Evolutionary conservation across 2,113 vertebrate genomes (phyloP).

Genomic region (Cathartes aura): DNA sequence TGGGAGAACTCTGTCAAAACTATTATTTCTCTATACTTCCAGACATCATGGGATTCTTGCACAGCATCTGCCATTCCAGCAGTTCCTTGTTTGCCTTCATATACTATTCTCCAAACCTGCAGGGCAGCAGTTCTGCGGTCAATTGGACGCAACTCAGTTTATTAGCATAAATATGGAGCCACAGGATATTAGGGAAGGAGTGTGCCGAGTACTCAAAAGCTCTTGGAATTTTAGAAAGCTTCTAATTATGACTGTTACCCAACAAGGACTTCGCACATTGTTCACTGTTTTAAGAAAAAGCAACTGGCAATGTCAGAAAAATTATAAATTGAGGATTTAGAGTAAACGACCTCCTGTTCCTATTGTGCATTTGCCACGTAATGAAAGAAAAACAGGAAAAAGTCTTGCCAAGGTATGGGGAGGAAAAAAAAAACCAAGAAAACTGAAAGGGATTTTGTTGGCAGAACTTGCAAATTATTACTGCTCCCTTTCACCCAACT

Average conservation of each 20-base stretch:
- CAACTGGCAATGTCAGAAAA: not conserved
- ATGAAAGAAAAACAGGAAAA: constrained; percentile 49
- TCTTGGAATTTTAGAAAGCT: not conserved
- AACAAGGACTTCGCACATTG: not conserved
- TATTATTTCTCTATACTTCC: not conserved
- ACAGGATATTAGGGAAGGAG: not conserved
- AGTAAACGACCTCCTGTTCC: constrained; percentile 29
- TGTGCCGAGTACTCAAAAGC: not conserved
- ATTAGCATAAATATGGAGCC: not conserved
- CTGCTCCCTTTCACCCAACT: not conserved
- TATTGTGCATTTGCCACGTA: not conserved
- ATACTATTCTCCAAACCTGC: not conserved
- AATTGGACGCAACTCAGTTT: not conserved
- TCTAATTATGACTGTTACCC: not conserved
- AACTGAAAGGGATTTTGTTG: constrained; percentile 5
- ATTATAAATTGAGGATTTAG: not conserved
- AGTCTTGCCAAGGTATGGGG: constrained; percentile 30
- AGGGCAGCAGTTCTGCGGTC: not conserved
- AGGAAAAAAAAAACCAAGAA: not conserved
- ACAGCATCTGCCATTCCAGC: not conserved
- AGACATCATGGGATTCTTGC: not conserved
- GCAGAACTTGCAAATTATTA: constrained; percentile 10
- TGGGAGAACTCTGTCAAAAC: not conserved
- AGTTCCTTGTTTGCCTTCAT: not conserved
- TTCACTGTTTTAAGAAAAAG: not conserved